A percentile compares a stretch with the other conserved stretches of the same genome.
Conservation (phyloP, 2,797 vertebrate genomes). For the Channa striata region DNA sequence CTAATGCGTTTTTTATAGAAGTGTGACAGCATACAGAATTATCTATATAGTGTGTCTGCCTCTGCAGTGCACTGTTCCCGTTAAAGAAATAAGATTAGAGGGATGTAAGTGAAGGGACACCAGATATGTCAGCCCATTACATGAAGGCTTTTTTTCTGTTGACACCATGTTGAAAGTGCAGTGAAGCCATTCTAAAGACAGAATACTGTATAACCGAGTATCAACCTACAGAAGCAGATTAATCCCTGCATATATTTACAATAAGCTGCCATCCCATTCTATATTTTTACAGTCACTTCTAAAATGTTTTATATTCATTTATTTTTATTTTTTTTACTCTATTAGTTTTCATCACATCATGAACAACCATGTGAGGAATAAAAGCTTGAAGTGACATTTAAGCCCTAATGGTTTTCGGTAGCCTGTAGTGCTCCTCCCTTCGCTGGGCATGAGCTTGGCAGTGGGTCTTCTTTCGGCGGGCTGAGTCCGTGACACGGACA, state of each 20-base stretch:
- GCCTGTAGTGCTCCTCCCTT: slow-evolving; percentile 20
- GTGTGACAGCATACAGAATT: slow-evolving; percentile 39
- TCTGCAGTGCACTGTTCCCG: slow-evolving; percentile 40
- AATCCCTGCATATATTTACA: slow-evolving; percentile 80
- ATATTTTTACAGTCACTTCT: slow-evolving; percentile 43
- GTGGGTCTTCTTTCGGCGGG: slow-evolving; percentile 53
- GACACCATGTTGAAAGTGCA: slow-evolving; percentile 65
- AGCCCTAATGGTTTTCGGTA: slow-evolving; percentile 56
- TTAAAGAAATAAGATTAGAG: slow-evolving; percentile 54
- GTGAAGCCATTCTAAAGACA: slow-evolving; percentile 34
- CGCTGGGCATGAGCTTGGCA: slow-evolving; percentile 46
- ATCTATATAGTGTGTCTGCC: slow-evolving; percentile 26
- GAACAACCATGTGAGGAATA: slow-evolving; percentile 59
- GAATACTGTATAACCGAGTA: slow-evolving; percentile 42
- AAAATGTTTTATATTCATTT: slow-evolving; percentile 66
- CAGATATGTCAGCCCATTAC: slow-evolving; percentile 33
- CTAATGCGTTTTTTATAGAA: slow-evolving; percentile 25
- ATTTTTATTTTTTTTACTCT: slow-evolving; percentile 17
- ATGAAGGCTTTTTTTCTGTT: slow-evolving; percentile 37
- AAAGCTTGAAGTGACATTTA: slow-evolving; percentile 74
- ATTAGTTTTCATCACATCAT: slow-evolving; percentile 53
- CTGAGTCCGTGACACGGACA: slow-evolving; percentile 71
- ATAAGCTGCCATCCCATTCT: slow-evolving; percentile 67
- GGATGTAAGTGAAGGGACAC: slow-evolving; percentile 44
- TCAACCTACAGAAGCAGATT: slow-evolving; percentile 76